Base-by-base conservation (phyloP, 2,113 vertebrate genomes). In the Lagenorhynchus albirostris region DNA sequence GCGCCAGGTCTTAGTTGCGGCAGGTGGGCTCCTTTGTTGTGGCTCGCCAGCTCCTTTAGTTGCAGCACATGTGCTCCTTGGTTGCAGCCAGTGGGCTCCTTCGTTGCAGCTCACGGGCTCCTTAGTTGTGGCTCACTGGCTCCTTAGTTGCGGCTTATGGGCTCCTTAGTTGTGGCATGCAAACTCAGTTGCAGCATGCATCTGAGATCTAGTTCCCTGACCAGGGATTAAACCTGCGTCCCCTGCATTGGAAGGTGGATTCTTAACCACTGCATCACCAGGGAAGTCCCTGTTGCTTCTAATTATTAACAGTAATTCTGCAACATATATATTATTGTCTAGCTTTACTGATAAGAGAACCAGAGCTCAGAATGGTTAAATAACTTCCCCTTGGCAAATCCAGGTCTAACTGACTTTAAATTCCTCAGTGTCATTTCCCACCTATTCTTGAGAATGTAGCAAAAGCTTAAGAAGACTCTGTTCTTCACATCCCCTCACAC, bases 271-370 rank as follows among this genome's bases (percentile, higher is more conserved):
- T 53, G 50, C 50, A 53, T 15, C 50, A 53, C 50, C 50, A 6
- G 50, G 50, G 50, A 53, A 53, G 15, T 53, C 50, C 50, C 50
- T 8, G 1, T 79, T 92, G 18, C 29, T 33, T 83, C 21, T 81
- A 76, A 58, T 91, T 71, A 82, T 65, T 92, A 95, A 53, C 33
- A 91, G n/a, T 60, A 73, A 79, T 94, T 86, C 12, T 93, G 29
- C 10, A 92, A 87, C 21, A 10, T 63, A 80, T 17, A 1, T n/a
- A 38, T 63, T 62, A 53, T 76, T 79, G 50, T 15, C 4, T 5
- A 65, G 0, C 44, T 82, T 90, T 83, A 47, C 38, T 88, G 41
- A 68, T 68, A 68, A 68, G 38, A 93, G 41, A 82, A 4, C n/a
- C 41, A 55, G n/a, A 15, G 20, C 21, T 87, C 60, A 93, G 38